phyloP scores from a whole-genome alignment of 1,140 invertebrate species.

The Schlechtendalia chinensis region DNA sequence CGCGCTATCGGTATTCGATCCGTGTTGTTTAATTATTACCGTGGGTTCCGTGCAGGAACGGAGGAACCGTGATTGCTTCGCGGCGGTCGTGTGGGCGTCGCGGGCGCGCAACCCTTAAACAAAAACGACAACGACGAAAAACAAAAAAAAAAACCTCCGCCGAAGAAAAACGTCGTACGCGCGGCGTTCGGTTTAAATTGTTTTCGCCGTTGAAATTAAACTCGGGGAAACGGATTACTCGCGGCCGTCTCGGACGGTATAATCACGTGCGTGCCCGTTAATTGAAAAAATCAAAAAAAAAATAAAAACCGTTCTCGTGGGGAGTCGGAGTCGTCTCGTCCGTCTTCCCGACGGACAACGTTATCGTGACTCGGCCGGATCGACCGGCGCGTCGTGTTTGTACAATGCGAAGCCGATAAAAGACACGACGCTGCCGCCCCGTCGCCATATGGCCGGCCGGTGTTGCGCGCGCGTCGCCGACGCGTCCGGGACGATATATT shows the following conservation, averaged over 20 bases:
- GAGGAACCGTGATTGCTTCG: slow-evolving; percentile 31
- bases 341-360: not conserved
- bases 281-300: no score
- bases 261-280: no score
- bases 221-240: no score
- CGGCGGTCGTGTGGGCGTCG: not conserved
- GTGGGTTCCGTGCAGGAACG: not conserved
- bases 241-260: no score
- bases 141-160: no score
- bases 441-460: slow-evolving; percentile 1
- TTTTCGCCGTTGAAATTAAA: no score
- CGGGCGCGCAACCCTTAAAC: slow-evolving; percentile 35
- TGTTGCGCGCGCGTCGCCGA: not conserved
- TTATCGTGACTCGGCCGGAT: slow-evolving; percentile 8
- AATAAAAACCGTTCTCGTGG: no score
- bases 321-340: no score
- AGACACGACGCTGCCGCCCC: not conserved
- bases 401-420: not conserved
- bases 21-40: slow-evolving; percentile 34
- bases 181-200: no score
- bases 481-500: slow-evolving; percentile 10
- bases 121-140: no score
- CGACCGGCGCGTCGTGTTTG: slow-evolving; percentile 16
- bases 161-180: not conserved
- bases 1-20: slow-evolving; percentile 45